Base-by-base conservation (phyloP, 2,888 invertebrate species). In the Iselma pallidipennis region DNA sequence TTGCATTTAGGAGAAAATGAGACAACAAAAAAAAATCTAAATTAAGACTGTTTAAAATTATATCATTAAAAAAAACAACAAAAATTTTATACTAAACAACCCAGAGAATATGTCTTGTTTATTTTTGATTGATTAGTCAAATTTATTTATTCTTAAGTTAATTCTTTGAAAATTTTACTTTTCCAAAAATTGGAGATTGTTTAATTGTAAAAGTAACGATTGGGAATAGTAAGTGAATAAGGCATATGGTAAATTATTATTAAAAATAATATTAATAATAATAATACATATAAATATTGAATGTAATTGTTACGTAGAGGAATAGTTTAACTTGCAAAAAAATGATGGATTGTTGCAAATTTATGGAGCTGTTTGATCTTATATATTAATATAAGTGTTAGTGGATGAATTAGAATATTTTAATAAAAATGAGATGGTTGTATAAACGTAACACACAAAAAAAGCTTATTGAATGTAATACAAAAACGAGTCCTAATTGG, bases 341-440 rank as follows among this genome's bases (percentile, higher is more conserved):
- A 59, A 60, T 33, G 54, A 12, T 23, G 16, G n/a, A n/a, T 33
- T 53, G 29, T 21, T 16, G 14, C 16, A 55, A 54, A 52, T 63
- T 66, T 67, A 65, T 55, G 28, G 61, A 59, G 33, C 71, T 75
- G 75, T 76, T 75, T 71, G 72, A 73, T 71, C 64, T 75, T 75
- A 67, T 59, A 67, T n/a, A n/a, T n/a, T n/a, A 75, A 67, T 73
- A 72, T 78, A 78, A 77, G 78, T 79, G 79, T 79, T 78, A 78
- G 79, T 78, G 78, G 74, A 77, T 75, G 77, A 76, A n/a, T 76
- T 78, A 78, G 78, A 77, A 64, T 78, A 76, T 78, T 77, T 78
- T 76, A 79, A 72, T 73, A 71, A 72, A 70, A 69, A 73, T 62
- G 66, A 59, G 57, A 55, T 62, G 68, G 69, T 61, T 54, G 33